phyloP scores from a whole-genome alignment of 1,140 invertebrate genomes.

The Magallana gigas region DNA sequence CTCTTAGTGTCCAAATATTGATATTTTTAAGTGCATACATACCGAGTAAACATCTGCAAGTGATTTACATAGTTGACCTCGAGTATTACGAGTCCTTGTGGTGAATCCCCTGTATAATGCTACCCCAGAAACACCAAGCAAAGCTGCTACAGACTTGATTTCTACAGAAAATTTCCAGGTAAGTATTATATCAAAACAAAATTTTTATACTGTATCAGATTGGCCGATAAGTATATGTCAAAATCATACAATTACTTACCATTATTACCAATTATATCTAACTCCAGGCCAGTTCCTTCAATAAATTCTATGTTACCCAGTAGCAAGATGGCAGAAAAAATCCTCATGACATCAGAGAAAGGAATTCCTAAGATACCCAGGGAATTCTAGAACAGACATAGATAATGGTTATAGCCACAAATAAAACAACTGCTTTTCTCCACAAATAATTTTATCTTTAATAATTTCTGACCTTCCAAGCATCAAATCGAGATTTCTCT shows the following conservation, averaged over 20 bases:
- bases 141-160: constrained; percentile 87
- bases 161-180: constrained; percentile 44
- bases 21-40: constrained; percentile 1
- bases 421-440: background rate
- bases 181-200: too few relatives aligned
- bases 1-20: too few relatives aligned
- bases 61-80: constrained; percentile 90
- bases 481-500: constrained; percentile 62
- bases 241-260: constrained; percentile 50
- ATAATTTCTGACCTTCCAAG: constrained; percentile 62
- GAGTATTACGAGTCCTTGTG: constrained; percentile 89
- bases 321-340: constrained; percentile 92
- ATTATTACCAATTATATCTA: constrained; percentile 79
- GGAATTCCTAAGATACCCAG: constrained; percentile 90
- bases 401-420: background rate
- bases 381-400: constrained; percentile 79
- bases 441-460: background rate
- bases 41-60: constrained; percentile 85
- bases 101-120: constrained; percentile 89
- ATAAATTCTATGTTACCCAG: constrained; percentile 94
- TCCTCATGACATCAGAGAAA: constrained; percentile 94
- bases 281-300: constrained; percentile 86
- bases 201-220: too few relatives aligned
- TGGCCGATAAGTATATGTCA: too few relatives aligned
- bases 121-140: constrained; percentile 89